These are phyloP conservation scores for Prinia subflava DNA, from an alignment of 2,113 vertebrate species.

Conservation along the genomic window DNA sequence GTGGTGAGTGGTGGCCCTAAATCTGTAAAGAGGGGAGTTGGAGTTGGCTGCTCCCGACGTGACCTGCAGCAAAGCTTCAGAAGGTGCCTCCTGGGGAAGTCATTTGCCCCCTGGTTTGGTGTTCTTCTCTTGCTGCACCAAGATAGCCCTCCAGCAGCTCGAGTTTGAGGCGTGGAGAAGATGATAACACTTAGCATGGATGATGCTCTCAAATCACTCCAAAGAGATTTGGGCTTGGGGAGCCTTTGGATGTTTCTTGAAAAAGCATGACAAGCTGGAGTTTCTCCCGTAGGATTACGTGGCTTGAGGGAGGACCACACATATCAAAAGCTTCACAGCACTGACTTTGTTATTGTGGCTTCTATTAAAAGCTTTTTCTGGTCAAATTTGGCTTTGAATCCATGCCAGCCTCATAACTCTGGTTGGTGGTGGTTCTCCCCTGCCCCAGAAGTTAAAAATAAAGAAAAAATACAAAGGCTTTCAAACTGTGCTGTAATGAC, in stretches of 20 bases:
- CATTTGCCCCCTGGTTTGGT: not conserved
- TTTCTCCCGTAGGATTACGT: not conserved
- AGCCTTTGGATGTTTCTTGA: not conserved
- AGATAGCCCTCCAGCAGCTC: not conserved
- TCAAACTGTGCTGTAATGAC: not conserved
- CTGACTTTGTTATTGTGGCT: not conserved
- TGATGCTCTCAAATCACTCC: not conserved
- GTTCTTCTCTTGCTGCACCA: not conserved
- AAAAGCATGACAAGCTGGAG: not conserved
- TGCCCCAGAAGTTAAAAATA: not conserved
- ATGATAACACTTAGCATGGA: not conserved
- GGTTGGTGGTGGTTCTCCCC: not conserved
- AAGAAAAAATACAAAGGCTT: not conserved
- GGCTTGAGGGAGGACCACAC: not conserved
- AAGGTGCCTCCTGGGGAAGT: accelerated
- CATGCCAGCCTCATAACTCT: not conserved
- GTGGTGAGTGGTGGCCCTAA: not conserved
- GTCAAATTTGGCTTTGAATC: conserved; percentile 21
- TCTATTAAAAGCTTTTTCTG: not conserved
- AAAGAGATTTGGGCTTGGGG: not conserved
- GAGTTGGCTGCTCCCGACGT: not conserved
- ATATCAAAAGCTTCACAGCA: not conserved
- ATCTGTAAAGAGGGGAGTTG: not conserved
- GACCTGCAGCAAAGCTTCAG: not conserved
- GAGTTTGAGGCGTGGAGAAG: not conserved